Base-by-base conservation (phyloP, 2,888 invertebrate genomes). In the Rhabditophanes sp. region DNA sequence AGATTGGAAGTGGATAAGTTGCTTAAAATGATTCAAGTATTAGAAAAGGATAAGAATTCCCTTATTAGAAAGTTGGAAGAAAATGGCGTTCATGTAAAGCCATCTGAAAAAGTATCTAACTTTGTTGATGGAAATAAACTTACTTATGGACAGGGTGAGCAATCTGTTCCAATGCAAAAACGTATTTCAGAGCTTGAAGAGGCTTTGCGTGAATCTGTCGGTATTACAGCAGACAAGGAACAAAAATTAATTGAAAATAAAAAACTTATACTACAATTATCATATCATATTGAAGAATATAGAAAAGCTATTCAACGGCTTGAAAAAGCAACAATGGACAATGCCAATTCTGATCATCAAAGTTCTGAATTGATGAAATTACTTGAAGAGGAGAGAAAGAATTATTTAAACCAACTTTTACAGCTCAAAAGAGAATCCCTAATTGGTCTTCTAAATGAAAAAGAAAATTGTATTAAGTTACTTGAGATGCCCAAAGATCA, bases 391-490 rank as follows among this genome's bases (percentile, higher is more conserved):
- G n/a, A n/a, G n/a, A n/a, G n/a, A n/a, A n/a, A n/a, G n/a, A n/a
- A n/a, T n/a, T n/a, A n/a, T 1, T 28, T 29, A n/a, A n/a, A n/a
- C n/a, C n/a, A n/a, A n/a, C n/a, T 22, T 39, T 8, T 42, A 19
- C 11, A 3, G 65, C 65, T 14, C 66, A 83, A 83, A 65, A 78
- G 80, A 68, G 82, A 84, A 68, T 77, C 82, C 32, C 68, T 84
- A 42, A 78, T 81, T 68, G 76, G 78, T 39, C 77, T 79, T 3
- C 77, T 84, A 41, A 80, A 79, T 56, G 83, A 83, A 61, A 83
- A 82, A 65, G 84, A 85, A 66, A 78, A 82, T 8, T 79, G 80
- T 66, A 75, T 85, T 53, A 82, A 81, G 1, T 72, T 82, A 42
- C 66, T 83, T 37, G 82, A 84, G 66, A 74, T 79, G 59, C 75